Conservation (phyloP, 2,888 invertebrate species). For the Microplitis manilae region DNA sequence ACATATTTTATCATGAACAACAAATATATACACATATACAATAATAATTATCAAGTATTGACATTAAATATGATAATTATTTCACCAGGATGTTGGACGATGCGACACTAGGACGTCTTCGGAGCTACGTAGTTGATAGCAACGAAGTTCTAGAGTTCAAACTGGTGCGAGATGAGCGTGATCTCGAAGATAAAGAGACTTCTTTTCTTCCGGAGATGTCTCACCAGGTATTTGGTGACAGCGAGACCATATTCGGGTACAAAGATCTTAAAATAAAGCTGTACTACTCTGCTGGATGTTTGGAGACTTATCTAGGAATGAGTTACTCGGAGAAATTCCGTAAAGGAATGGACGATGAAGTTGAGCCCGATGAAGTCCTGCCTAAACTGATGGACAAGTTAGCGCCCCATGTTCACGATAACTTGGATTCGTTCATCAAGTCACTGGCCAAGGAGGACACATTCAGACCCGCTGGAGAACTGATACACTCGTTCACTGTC, state of each 20-base stretch:
- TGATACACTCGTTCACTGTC: conserved; percentile 77
- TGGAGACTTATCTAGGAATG: conserved; percentile 86
- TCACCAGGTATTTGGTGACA: conserved; percentile 90
- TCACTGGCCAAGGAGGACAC: conserved; percentile 80
- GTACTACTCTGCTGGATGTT: conserved; percentile 85
- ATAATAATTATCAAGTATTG: no score
- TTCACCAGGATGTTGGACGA: conserved; percentile 62
- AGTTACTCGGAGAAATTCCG: conserved; percentile 81
- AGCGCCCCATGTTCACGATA: conserved; percentile 80
- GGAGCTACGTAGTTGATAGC: conserved; percentile 70
- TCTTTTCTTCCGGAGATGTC: conserved; percentile 89
- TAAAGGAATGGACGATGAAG: conserved; percentile 74
- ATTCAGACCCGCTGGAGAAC: conserved; percentile 84
- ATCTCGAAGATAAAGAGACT: conserved; percentile 78
- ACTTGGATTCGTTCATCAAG: conserved; percentile 81
- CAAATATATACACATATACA: no score
- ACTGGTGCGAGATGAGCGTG: conserved; percentile 76
- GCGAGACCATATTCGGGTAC: conserved; percentile 96
- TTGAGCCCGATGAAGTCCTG: conserved; percentile 84
- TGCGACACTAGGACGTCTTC: conserved; percentile 59
- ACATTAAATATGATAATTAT: background rate
- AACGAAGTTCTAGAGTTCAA: conserved; percentile 73
- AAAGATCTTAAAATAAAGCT: conserved; percentile 85
- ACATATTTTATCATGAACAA: no score
- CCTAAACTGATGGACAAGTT: conserved; percentile 80